phyloP scores from a whole-genome alignment of 2,113 vertebrate species.

The Plecturocebus donacophilus region DNA sequence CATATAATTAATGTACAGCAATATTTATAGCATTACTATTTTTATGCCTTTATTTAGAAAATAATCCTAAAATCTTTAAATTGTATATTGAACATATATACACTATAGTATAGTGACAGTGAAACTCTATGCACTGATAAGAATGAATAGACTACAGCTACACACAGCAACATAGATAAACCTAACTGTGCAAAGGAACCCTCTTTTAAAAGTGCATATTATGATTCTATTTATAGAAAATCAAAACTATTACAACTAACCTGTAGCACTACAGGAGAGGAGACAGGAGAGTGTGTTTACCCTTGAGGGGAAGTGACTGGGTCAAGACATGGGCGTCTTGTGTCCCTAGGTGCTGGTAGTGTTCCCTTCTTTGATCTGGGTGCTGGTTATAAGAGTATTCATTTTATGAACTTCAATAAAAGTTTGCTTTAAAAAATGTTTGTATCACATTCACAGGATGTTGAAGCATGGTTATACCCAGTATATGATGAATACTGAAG shows the following conservation, averaged over 20 bases:
- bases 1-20: not conserved
- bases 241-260: not conserved
- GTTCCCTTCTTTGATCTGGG: not conserved
- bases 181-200: not conserved
- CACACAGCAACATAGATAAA: not conserved
- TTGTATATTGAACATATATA: not conserved
- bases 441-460: not conserved
- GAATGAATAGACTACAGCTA: not conserved
- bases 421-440: not conserved
- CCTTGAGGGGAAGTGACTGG: not conserved
- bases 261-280: no score
- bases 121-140: not conserved
- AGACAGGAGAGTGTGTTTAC: not conserved
- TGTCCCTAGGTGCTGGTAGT: fast-evolving
- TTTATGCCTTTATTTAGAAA: not conserved
- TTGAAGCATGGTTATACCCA: not conserved
- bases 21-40: not conserved
- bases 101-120: not conserved
- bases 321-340: fast-evolving
- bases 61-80: not conserved
- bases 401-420: not conserved
- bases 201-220: not conserved
- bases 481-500: not conserved
- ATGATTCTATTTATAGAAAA: not conserved
- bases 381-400: not conserved